phyloP scores from a whole-genome alignment of 2,797 vertebrate genomes.

The Scyliorhinus canicula region DNA sequence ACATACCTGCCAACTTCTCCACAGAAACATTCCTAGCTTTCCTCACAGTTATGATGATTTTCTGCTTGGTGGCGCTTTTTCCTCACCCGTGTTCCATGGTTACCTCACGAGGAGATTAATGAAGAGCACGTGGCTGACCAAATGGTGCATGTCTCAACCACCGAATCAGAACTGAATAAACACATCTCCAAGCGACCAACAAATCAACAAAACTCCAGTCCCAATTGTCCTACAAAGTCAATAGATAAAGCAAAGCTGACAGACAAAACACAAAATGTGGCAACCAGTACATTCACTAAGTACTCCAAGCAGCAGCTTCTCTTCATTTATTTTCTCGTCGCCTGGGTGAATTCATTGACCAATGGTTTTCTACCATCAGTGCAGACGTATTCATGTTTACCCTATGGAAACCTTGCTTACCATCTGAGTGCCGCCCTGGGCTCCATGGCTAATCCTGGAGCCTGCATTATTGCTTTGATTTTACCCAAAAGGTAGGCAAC shows the following conservation, averaged over 20 bases:
- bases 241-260: not conserved
- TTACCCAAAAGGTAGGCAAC: conserved; percentile 69
- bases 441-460: conserved; percentile 78
- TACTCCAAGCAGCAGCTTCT: conserved; percentile 50
- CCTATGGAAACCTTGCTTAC: conserved; percentile 80
- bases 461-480: conserved; percentile 76
- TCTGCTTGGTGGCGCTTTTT: conserved; percentile 64
- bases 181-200: not conserved
- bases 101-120: not conserved
- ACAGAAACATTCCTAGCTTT: conserved; percentile 75
- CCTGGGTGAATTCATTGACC: conserved; percentile 70
- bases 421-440: conserved; percentile 78
- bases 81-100: conserved; percentile 61
- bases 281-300: not conserved
- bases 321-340: conserved; percentile 72
- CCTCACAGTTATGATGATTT: conserved; percentile 69
- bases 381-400: conserved; percentile 88
- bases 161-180: conserved; percentile 12
- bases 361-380: conserved; percentile 83
- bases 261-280: conserved; percentile 19
- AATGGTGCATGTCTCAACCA: not conserved
- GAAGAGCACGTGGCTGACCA: not conserved
- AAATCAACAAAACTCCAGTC: not conserved
- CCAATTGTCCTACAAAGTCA: not conserved
- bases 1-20: conserved; percentile 74